Conservation (phyloP, 2,797 vertebrate species). For the Anisognathus igniventris region DNA sequence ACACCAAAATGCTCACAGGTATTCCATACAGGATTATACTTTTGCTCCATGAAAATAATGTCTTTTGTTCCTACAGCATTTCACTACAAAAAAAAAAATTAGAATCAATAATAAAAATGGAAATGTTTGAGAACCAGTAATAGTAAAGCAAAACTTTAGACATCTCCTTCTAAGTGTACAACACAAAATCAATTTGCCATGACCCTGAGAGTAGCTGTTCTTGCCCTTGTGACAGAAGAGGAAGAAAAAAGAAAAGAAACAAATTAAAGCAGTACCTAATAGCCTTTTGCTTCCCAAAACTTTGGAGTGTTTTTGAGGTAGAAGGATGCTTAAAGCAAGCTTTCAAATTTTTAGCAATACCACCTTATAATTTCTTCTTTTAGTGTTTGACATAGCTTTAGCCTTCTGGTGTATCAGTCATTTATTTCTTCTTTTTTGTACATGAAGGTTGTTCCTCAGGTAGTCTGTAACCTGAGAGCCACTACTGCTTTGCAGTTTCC, state of each 20-base stretch:
- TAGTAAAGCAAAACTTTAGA: constrained; percentile 61
- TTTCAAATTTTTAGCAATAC: constrained; percentile 52
- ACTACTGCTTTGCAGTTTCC: background rate
- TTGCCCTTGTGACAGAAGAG: constrained; percentile 61
- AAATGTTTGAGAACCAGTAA: constrained; percentile 68
- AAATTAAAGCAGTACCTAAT: constrained; percentile 64
- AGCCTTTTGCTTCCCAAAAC: constrained; percentile 46
- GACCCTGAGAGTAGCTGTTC: constrained; percentile 65
- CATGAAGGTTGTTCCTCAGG: background rate
- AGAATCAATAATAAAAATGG: constrained; percentile 70
- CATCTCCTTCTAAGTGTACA: constrained; percentile 68
- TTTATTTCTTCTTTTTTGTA: background rate
- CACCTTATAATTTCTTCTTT: background rate
- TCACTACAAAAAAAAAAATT: constrained; percentile 42
- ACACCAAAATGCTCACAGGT: constrained; percentile 8
- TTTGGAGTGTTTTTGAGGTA: constrained; percentile 49
- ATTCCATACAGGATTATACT: background rate
- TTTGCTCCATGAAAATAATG: constrained; percentile 3
- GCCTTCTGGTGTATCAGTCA: background rate
- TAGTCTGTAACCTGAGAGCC: background rate
- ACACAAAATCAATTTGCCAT: constrained; percentile 75
- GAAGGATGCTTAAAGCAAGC: constrained; percentile 39
- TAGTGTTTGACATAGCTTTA: constrained; percentile 11
- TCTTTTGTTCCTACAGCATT: constrained; percentile 23
- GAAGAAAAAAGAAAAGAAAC: constrained; percentile 57